Conservation (phyloP, 2,888 invertebrate genomes). For the Drosophila quasianomalipes region DNA sequence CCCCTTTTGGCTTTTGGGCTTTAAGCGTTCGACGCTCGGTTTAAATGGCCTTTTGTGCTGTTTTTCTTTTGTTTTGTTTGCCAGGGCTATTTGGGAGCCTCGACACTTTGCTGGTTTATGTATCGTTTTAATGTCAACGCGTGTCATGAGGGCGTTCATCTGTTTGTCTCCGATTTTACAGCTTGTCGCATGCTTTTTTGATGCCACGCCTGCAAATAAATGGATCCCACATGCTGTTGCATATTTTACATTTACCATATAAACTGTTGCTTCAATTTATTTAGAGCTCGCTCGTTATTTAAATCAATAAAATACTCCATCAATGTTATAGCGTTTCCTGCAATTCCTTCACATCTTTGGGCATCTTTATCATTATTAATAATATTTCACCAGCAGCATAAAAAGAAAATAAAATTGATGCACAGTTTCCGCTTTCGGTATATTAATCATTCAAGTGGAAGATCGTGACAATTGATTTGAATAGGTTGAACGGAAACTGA, state of each 20-base stretch:
- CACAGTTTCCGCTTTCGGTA: slow-evolving; percentile 27
- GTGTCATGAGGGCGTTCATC: slow-evolving; percentile 51
- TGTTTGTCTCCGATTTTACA: slow-evolving; percentile 53
- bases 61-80: slow-evolving; percentile 20
- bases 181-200: slow-evolving; percentile 28
- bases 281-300: slow-evolving; percentile 25
- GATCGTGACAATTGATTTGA: slow-evolving; percentile 38
- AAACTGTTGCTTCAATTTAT: slow-evolving; percentile 9
- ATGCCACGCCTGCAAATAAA: slow-evolving; percentile 1
- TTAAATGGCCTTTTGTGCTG: slow-evolving; percentile 28
- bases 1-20: slow-evolving; percentile 30
- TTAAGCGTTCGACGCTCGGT: slow-evolving; percentile 35
- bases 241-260: slow-evolving; percentile 26
- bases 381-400: slow-evolving; percentile 17
- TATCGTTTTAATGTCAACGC: slow-evolving; percentile 67
- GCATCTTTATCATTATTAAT: slow-evolving; percentile 34
- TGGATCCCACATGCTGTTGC: slow-evolving; percentile 22
- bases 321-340: slow-evolving; percentile 28
- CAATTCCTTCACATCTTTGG: slow-evolving; percentile 19
- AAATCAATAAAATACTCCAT: slow-evolving; percentile 39
- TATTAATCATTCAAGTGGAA: slow-evolving; percentile 13
- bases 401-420: slow-evolving; percentile 24
- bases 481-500: slow-evolving; percentile 18
- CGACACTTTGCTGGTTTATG: slow-evolving; percentile 54
- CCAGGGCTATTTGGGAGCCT: slow-evolving; percentile 10